Conservation (phyloP, 2,888 invertebrate species). For the Nemoura dubitans region DNA sequence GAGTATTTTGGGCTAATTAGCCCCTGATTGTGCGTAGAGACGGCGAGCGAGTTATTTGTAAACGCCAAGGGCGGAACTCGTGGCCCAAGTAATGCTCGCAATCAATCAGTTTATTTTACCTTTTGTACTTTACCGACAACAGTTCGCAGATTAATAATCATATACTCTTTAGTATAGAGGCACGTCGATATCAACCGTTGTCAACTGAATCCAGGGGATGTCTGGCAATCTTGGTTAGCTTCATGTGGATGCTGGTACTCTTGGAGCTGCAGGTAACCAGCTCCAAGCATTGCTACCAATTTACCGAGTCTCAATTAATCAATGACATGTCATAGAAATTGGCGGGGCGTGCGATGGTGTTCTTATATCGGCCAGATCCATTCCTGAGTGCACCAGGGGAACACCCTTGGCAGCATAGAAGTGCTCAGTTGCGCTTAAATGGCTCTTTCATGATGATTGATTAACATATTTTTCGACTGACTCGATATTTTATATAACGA, state of each 20-base stretch:
- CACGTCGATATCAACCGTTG: no score
- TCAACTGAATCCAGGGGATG: no score
- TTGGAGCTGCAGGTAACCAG: no score
- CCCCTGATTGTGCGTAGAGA: neutral
- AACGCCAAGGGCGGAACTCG: neutral
- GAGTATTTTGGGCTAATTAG: conserved; percentile 7
- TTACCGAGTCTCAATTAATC: neutral
- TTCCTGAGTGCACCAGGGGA: neutral
- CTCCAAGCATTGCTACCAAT: neutral
- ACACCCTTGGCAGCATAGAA: neutral
- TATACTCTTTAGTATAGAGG: no score
- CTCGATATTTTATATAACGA: neutral
- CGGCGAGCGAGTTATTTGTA: neutral
- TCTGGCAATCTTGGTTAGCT: no score
- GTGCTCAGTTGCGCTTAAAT: neutral
- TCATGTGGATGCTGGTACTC: no score
- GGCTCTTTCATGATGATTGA: neutral
- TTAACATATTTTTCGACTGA: neutral
- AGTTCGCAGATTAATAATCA: no score
- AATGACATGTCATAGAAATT: neutral
- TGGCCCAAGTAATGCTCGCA: neutral
- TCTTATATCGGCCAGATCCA: neutral
- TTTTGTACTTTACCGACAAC: neutral
- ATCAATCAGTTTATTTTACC: neutral
- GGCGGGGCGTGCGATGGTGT: neutral